Evolutionary conservation across 2,113 vertebrate genomes (phyloP), one percentile per base, ranked within the genome.

Genomic region (Thomomys bottae): DNA sequence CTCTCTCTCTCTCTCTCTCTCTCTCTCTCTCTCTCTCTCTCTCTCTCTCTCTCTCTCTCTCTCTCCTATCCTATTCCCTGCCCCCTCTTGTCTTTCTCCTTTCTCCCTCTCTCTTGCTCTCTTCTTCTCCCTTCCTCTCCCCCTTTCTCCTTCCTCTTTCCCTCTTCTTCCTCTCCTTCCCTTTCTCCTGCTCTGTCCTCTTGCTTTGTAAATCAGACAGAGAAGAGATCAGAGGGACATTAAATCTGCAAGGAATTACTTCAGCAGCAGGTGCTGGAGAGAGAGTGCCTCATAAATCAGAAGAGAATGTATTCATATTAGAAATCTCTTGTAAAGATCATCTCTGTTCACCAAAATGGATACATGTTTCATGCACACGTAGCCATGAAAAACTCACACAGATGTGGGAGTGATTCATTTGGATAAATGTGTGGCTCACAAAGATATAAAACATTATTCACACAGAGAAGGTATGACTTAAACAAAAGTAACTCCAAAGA

Each of bases 401-500:
- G n/a, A 15, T 38, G 32, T 45, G 30, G 40, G 34, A n/a, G 30
- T 34, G 54, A 94, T 34, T 83, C 88, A 57, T n/a, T 57, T 24
- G 34, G 28, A 75, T 32, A 86, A 63, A 89, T 71, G 36, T 21
- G 14, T 85, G 40, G 76, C 73, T 89, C 81, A 49, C 81, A 85
- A 54, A 89, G 70, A 32, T 81, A 64, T 23, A 70, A 86, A 45
- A 64, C 85, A 92, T 18, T 20, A 49, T 24, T 91, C 71, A 73
- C 42, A 36, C 32, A 59, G 9, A 28, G 38, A 78, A 90, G 18
- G 23, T 26, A 59, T 77, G 63, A 71, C 38, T 86, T 64, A 64
- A 34, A 81, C 45, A 85, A 89, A 94, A 80, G 89, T 66, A 77
- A 87, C 38, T 59, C 77, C n/a, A 36, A 66, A 34, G 20, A 28